These are phyloP conservation scores for Harlomillsia oculata DNA, from an alignment of 1,140 invertebrate species.

Conservation along the genomic window DNA sequence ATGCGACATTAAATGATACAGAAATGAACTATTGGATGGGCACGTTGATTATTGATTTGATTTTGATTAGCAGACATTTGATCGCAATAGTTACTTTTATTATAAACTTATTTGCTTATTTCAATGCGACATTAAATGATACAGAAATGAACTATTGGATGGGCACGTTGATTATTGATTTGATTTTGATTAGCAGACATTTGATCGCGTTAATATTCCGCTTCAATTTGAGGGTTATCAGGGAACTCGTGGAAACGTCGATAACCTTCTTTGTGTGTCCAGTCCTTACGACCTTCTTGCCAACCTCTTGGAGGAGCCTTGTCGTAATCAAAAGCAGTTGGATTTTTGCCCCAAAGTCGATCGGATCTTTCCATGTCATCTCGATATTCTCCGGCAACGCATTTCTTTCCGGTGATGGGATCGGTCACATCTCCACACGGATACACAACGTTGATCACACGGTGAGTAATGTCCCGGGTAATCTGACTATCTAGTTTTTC, in stretches of 20 bases:
- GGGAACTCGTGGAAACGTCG: conserved; percentile 62
- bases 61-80: no score
- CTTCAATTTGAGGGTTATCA: conserved; percentile 42
- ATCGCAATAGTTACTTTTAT: no score
- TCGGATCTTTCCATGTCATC: conserved; percentile 55
- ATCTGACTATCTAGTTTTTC: conserved; percentile 58
- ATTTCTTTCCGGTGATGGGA: conserved; percentile 70
- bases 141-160: no score
- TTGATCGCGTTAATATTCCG: conserved; percentile 12
- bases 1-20: no score
- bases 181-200: no score
- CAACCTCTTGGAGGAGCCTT: conserved; percentile 66
- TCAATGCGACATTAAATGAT: no score
- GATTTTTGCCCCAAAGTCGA: conserved; percentile 58
- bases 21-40: no score
- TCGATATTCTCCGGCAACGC: conserved; percentile 57
- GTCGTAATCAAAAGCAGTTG: conserved; percentile 59
- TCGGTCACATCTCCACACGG: conserved; percentile 70
- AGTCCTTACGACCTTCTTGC: conserved; percentile 69
- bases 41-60: no score
- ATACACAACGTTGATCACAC: conserved; percentile 67
- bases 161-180: no score
- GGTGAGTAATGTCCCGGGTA: conserved; percentile 64
- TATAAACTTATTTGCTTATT: no score
- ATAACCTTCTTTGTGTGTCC: conserved; percentile 61